A percentile compares a stretch with the other conserved stretches of the same genome.
Conservation (phyloP, 2,113 vertebrate genomes). For the Polyodon spathula region DNA sequence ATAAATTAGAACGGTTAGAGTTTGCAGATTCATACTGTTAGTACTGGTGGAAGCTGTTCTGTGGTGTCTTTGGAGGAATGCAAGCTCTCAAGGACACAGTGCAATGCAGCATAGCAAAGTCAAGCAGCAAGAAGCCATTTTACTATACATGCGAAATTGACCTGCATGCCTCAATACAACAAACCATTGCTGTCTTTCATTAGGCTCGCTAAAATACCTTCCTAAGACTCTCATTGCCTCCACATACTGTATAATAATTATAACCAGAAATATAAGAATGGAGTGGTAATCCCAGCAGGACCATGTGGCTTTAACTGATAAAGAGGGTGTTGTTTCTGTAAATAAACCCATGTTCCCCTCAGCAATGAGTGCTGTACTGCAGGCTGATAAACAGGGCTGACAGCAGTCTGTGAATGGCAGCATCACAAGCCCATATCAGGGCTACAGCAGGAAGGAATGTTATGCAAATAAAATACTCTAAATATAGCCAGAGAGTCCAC, state of each 20-base stretch:
- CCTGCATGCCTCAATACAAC: slow-evolving; percentile 1
- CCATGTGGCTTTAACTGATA: too few relatives aligned
- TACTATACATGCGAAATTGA: background rate
- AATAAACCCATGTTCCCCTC: background rate
- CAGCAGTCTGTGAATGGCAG: slow-evolving; percentile 4
- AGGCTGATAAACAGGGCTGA: background rate
- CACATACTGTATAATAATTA: slow-evolving; percentile 2
- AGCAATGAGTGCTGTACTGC: background rate
- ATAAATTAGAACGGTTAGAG: background rate
- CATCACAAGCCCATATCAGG: slow-evolving; percentile 2
- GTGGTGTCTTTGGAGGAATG: background rate
- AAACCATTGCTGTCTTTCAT: slow-evolving; percentile 7
- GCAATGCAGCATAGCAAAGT: background rate
- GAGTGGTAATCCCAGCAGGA: slow-evolving; percentile 4
- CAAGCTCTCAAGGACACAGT: background rate
- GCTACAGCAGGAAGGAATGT: slow-evolving; percentile 15
- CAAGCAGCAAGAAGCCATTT: background rate
- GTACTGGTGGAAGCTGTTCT: background rate
- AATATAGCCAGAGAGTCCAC: slow-evolving; percentile 12
- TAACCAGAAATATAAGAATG: background rate
- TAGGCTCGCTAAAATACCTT: slow-evolving; percentile 9
- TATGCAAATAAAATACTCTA: slow-evolving; percentile 21
- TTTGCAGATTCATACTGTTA: background rate
- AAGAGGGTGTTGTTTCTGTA: background rate
- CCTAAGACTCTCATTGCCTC: slow-evolving; percentile 3